These are phyloP conservation scores for Poeciliopsis turneri DNA, from an alignment of 2,797 vertebrate species.

Conservation along the genomic window DNA sequence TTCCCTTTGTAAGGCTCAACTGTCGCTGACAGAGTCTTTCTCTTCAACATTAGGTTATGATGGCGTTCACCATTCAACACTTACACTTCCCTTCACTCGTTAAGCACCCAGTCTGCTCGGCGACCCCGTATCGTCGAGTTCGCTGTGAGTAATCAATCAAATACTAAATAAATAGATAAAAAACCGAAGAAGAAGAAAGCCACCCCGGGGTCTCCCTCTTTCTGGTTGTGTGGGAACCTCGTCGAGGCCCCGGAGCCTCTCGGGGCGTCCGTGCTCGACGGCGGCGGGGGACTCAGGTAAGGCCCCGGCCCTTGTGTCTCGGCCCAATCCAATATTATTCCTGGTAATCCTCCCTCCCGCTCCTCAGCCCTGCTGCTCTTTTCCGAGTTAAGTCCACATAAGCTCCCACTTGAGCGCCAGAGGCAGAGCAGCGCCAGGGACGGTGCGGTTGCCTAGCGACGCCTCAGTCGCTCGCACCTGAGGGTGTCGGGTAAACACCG, in stretches of 20 bases:
- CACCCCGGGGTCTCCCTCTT: background rate
- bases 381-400: constrained; percentile 80
- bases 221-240: background rate
- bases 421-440: constrained; percentile 72
- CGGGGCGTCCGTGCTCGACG: constrained; percentile 23
- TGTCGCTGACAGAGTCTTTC: background rate
- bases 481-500: constrained; percentile 79
- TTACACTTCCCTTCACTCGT: constrained; percentile 7
- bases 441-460: constrained; percentile 81
- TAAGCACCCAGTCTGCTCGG: background rate
- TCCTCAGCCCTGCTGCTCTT: constrained; percentile 75
- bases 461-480: constrained; percentile 69
- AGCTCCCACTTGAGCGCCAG: constrained; percentile 80
- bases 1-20: constrained; percentile 14
- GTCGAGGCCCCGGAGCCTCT: constrained; percentile 23
- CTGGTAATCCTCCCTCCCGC: constrained; percentile 76
- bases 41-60: constrained; percentile 1
- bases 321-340: constrained; percentile 79
- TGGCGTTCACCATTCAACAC: background rate
- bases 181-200: constrained; percentile 9
- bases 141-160: background rate
- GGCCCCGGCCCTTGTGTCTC: constrained; percentile 56
- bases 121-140: too few relatives aligned
- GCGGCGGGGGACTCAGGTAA: constrained; percentile 48
- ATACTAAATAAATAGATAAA: too few relatives aligned